Base-by-base conservation (phyloP, 2,113 vertebrate genomes). In the Microcebus murinus region DNA sequence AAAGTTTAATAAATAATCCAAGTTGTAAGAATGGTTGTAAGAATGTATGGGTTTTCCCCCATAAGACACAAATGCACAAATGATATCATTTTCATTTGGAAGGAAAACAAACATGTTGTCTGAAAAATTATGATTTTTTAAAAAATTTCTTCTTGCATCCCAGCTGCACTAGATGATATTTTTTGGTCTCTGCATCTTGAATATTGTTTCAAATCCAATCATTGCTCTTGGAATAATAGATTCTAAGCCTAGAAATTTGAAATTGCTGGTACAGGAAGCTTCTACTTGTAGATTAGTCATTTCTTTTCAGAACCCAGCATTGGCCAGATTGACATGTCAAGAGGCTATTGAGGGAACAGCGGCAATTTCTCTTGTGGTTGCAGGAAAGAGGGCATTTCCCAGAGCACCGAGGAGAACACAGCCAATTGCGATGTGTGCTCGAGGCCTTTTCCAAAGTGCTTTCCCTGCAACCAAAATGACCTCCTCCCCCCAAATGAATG, bases 61-160 rank as follows among this genome's bases (percentile, higher is more conserved):
- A 57, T 55, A 77, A 70, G 55, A 57, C 55, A 81, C n/a, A 91
- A 39, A 39, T 39, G 39, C 39, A 39, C 39, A 39, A 42, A 29
- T 76, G 39, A 68, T 21, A 4, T 50, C 12, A 63, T 81, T 94
- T 94, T 95, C 17, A 76, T 85, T 90, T 81, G 50, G 39, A 80
- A 96, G 50, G 70, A 45, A 87, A 77, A 77, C 48, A 82, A 81
- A 90, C 63, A n/a, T 31, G 6, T 34, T 14, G 50, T 23, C 31
- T 87, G 74, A 86, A 92, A 83, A 79, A 21, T 81, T 87, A 31
- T 61, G 73, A 34, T 27, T 94, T 94, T 85, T 86, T 45, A 8
- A 45, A 45, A 45, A 45, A 45, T 59, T 50, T 12, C 11, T 79
- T 77, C 7, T 68, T 70, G 15, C 36, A 4, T 3, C 4, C 29